Conservation (phyloP, 2,888 invertebrate species). For the Sicus ferrugineus region DNA sequence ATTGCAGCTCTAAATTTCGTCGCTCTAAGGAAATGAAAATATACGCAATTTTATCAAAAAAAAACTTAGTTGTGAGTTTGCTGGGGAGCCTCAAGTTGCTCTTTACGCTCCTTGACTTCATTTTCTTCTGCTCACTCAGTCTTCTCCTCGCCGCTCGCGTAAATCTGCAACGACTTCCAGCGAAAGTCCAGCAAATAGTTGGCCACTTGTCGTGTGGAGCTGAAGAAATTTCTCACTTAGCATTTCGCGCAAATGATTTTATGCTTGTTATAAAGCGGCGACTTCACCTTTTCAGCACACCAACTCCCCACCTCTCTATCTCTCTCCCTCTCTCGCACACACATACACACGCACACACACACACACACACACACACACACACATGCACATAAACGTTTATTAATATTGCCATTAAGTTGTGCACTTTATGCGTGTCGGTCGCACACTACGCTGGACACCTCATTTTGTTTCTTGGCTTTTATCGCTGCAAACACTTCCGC, state of each 20-base stretch:
- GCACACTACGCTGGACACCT: background rate
- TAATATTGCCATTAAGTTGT: conserved; percentile 20
- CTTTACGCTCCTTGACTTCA: no score
- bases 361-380: background rate
- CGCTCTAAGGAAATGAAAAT: no score
- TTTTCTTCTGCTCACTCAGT: no score
- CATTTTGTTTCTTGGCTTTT: background rate
- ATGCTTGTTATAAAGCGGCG: conserved; percentile 11
- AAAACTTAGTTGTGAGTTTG: no score
- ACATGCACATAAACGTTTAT: background rate
- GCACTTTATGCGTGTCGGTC: background rate
- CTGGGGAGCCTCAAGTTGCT: no score
- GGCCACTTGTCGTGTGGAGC: background rate
- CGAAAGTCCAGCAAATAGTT: background rate
- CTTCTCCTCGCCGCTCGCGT: no score
- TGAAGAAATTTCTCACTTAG: conserved; percentile 4
- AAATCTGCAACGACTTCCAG: no score
- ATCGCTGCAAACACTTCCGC: conserved; percentile 8
- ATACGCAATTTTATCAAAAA: no score
- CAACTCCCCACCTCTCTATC: no score
- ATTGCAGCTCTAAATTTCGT: no score
- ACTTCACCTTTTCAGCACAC: background rate
- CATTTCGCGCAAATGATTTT: conserved; percentile 16
- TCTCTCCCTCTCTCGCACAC: no score
- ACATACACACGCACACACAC: no score